A percentile compares a stretch with the other conserved stretches of the same genome.
Conservation (phyloP, 2,888 invertebrate species). For the Eupithecia tripunctaria region DNA sequence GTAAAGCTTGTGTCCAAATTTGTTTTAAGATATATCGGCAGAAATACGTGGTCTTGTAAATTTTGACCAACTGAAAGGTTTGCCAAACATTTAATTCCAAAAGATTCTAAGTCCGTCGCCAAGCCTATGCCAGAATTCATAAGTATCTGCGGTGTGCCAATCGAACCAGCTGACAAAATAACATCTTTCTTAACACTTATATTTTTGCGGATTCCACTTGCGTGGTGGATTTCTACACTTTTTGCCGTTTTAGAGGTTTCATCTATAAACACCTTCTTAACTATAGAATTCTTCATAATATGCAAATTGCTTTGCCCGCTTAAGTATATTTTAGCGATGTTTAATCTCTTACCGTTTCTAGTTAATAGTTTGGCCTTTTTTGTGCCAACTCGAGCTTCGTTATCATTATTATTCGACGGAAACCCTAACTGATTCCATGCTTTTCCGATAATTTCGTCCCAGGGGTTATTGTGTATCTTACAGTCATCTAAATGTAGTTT, state of each 20-base stretch:
- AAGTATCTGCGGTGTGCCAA: slow-evolving; percentile 79
- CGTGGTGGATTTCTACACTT: slow-evolving; percentile 68
- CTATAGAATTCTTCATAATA: slow-evolving; percentile 78
- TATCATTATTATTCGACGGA: slow-evolving; percentile 45
- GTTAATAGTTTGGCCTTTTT: slow-evolving; percentile 74
- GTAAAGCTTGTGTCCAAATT: slow-evolving; percentile 57
- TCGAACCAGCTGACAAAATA: slow-evolving; percentile 77
- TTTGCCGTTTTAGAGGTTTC: slow-evolving; percentile 61
- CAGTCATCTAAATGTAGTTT: slow-evolving; percentile 18
- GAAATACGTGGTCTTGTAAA: slow-evolving; percentile 79
- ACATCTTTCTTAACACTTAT: slow-evolving; percentile 74
- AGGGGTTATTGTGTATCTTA: slow-evolving; percentile 42
- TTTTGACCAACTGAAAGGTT: slow-evolving; percentile 78
- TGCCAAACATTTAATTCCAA: slow-evolving; percentile 62
- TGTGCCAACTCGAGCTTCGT: slow-evolving; percentile 72
- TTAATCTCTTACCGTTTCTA: slow-evolving; percentile 53
- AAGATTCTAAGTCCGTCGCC: slow-evolving; percentile 58
- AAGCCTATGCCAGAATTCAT: slow-evolving; percentile 83
- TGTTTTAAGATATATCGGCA: slow-evolving; percentile 53
- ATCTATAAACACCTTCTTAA: slow-evolving; percentile 80
- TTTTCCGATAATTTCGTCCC: slow-evolving; percentile 48
- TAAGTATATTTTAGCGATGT: slow-evolving; percentile 68
- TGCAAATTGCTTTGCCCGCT: slow-evolving; percentile 57
- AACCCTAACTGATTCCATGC: slow-evolving; percentile 74
- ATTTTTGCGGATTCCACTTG: slow-evolving; percentile 56